Evolutionary conservation across 2,797 vertebrate genomes (phyloP), one percentile per base, ranked within the genome.

Genomic region (Sciurus carolinensis): DNA sequence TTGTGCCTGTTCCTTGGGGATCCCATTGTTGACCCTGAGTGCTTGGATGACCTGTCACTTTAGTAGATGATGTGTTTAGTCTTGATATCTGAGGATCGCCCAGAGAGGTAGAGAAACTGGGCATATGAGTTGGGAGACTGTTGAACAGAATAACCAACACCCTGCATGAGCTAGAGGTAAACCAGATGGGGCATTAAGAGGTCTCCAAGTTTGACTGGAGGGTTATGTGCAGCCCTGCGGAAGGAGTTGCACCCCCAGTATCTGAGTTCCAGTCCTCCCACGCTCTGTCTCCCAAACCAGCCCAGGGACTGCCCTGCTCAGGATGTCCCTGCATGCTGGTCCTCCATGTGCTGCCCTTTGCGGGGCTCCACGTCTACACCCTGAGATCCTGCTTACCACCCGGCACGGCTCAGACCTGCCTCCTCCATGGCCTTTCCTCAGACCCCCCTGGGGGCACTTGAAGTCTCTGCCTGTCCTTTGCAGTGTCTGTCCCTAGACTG

Each of bases 291-390:
- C 28, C 28, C 11, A 30, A 2, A 20, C 20, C 66, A 18, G 64
- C 30, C 50, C 2, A 10, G 39, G 72, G 47, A 20, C n/a, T 9
- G 10, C 6, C 36, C 5, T 3, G 3, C 3, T 15, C 30, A 15
- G 80, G 30, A n/a, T 14, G 5, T 30, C 8, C 14, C 2, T 3
- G 20, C 20, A 57, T 8, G 4, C 18, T 36, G 0, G 0, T 39
- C 44, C 24, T 36, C 20, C 50, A 6, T 13, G 28, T 12, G 30
- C 69, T 6, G n/a, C 39, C 69, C 84, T 50, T 12, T 13, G 18
- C 18, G 10, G 13, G n/a, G 20, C 28, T 80, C 73, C 57, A n/a
- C 28, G 30, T 57, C 62, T 26, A 12, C 9, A 42, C 10, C 5
- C 66, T 57, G 28, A 28, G 42, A 7, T 22, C 42, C 52, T 66